Evolutionary conservation across 2,888 invertebrate genomes (phyloP).

Genomic region (Platynereis dumerilii): DNA sequence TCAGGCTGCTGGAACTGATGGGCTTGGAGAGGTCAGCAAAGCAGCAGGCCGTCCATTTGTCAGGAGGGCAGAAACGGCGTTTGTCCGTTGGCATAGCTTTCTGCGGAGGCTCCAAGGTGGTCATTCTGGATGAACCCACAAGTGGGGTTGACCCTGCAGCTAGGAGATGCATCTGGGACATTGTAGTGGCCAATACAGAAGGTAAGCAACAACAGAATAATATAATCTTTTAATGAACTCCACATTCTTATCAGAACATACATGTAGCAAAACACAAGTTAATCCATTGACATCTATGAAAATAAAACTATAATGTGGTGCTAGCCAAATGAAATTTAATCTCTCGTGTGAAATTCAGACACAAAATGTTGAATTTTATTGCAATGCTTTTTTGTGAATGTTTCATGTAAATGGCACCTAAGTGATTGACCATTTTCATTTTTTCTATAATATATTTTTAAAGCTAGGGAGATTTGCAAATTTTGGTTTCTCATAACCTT

Average conservation of each 20-base stretch:
- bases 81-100: slow-evolving; percentile 65
- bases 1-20: slow-evolving; percentile 55
- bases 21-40: slow-evolving; percentile 53
- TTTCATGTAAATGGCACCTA: too few relatives aligned
- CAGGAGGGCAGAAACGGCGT: slow-evolving; percentile 64
- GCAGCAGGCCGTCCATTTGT: slow-evolving; percentile 43
- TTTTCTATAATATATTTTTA: too few relatives aligned
- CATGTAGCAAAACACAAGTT: background rate
- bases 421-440: too few relatives aligned
- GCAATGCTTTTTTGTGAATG: too few relatives aligned
- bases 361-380: too few relatives aligned
- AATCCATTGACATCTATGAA: background rate
- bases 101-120: slow-evolving; percentile 61
- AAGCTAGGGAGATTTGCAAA: too few relatives aligned
- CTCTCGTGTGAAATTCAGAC: too few relatives aligned
- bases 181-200: slow-evolving; percentile 56
- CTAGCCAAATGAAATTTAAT: too few relatives aligned
- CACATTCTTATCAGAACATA: background rate
- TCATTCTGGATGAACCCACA: slow-evolving; percentile 64
- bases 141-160: slow-evolving; percentile 64
- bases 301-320: too few relatives aligned
- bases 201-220: slow-evolving; percentile 37
- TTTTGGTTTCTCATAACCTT: too few relatives aligned
- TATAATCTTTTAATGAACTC: background rate
- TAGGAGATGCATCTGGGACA: slow-evolving; percentile 63